Base-by-base conservation (phyloP, 1,140 invertebrate species). In the Cydia amplana region DNA sequence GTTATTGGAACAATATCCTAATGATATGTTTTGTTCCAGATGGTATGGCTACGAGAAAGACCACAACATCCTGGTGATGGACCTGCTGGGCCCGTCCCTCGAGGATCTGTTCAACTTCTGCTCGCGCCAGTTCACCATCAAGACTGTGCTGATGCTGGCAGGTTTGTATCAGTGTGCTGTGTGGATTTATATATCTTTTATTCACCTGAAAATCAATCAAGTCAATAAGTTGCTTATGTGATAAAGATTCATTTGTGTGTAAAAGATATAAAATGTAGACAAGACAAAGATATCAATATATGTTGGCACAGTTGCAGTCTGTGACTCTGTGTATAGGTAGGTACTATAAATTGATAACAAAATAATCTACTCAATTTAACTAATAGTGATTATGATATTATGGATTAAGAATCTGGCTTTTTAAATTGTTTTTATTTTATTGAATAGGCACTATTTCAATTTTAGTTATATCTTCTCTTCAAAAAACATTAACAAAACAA, bases 41-140 rank as follows among this genome's bases (percentile, higher is more conserved):
- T 97, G 96, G 95, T 98, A 96, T 94, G 98, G 98, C 74, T 96
- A 96, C 93, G 98, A 99, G 91, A 94, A 96, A 80, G 98, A 99
- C 79, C 99, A 98, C 94, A 99, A 99, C 93, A 97, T 98, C 72
- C 94, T 99, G 77, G 98, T 99, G 10, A 99, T 99, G 98, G 98
- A 99, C 90, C 94, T 99, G 63, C 94, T 99, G 23, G 98, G 98
- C 25, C 98, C 98, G 18, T 98, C 97, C 60, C 94, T 99, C 23
- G 98, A 99, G 94, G 98, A 99, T 93, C 94, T 99, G 20, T 99
- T 99, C 93, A 99, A 98, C 88, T 99, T 99, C 94, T 99, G 98
- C 91, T 96, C 97, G 40, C 95, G 98, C 79, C 96, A 97, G 85
- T 99, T 99, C 91, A 99, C 98, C 76, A 98, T 99, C 94, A 99